Evolutionary conservation across 2,113 vertebrate genomes (phyloP).

Genomic region (Chauna torquata): DNA sequence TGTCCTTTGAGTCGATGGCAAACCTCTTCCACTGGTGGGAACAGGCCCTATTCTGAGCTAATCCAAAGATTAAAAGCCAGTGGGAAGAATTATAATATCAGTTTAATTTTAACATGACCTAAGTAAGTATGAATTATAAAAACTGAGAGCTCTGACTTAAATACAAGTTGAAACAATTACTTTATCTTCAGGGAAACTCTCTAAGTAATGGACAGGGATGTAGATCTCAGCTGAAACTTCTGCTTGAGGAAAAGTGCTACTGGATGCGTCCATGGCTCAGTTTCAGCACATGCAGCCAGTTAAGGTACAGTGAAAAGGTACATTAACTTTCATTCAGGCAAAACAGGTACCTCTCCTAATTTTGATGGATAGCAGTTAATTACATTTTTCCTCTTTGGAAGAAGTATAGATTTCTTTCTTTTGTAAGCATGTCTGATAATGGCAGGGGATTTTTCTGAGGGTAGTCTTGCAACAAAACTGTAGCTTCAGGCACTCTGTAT

Average conservation of each 20-base stretch:
- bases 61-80: neutral
- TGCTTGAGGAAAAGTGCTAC: neutral
- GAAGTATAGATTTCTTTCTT: conserved; percentile 22
- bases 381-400: conserved; percentile 49
- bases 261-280: neutral
- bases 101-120: neutral
- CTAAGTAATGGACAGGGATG: neutral
- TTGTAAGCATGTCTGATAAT: conserved; percentile 56
- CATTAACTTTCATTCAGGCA: neutral
- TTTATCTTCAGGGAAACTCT: neutral
- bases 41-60: neutral
- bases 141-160: neutral
- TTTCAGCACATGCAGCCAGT: neutral
- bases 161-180: conserved; percentile 14
- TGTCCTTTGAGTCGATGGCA: neutral
- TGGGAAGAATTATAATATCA: neutral
- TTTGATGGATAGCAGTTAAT: conserved; percentile 42
- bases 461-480: conserved; percentile 60
- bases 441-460: conserved; percentile 61
- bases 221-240: neutral
- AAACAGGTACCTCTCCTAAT: neutral
- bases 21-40: neutral
- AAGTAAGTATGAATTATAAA: neutral
- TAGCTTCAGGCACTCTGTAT: conserved; percentile 10
- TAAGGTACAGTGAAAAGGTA: neutral